Percentiles rank a stretch among this genome's conserved stretches.
Conservation (phyloP, 1,140 invertebrate species). For the Aplysia californica region DNA sequence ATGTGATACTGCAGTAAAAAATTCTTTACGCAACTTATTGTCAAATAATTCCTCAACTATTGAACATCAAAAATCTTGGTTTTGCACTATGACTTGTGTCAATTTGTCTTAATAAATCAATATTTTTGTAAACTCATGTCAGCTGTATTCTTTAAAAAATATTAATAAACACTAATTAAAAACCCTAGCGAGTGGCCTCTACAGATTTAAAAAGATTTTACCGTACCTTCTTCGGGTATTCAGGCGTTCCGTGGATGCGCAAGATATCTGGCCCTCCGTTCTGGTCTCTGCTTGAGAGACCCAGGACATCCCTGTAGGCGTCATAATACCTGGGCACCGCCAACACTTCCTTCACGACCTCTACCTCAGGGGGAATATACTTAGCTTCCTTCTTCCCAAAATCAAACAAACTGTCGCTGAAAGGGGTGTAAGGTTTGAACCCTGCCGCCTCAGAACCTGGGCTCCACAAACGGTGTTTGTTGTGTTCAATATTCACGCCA, state of each 20-base stretch:
- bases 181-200: too few relatives aligned
- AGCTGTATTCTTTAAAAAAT: too few relatives aligned
- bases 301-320: neutral
- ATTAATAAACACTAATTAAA: too few relatives aligned
- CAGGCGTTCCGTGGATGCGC: neutral
- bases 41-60: too few relatives aligned
- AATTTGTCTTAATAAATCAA: too few relatives aligned
- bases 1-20: too few relatives aligned
- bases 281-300: neutral
- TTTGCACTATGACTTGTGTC: too few relatives aligned
- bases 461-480: neutral
- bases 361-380: neutral
- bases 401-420: neutral
- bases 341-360: neutral
- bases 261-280: neutral
- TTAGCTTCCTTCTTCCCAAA: neutral
- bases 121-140: too few relatives aligned
- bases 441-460: neutral
- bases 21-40: too few relatives aligned
- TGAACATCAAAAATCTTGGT: too few relatives aligned
- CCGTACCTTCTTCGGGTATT: conserved; percentile 2
- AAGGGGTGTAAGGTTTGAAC: neutral
- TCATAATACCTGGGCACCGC: neutral
- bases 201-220: too few relatives aligned
- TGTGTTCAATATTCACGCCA: neutral